Evolutionary conservation across 2,113 vertebrate species (phyloP), one percentile per base, ranked within the genome.

Genomic region (Halichoerus grypus): DNA sequence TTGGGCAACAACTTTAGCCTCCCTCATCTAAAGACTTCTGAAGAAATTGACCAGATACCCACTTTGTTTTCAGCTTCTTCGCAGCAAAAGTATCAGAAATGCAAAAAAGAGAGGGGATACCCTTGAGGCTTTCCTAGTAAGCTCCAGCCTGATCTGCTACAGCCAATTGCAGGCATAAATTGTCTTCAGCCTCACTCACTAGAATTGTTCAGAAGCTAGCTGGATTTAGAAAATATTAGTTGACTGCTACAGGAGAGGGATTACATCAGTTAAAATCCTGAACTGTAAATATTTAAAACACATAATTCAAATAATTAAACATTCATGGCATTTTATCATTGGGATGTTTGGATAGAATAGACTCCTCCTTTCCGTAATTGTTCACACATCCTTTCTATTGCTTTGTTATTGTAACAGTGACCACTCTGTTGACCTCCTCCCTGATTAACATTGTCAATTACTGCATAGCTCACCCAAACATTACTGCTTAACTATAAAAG

Each of bases 11-110:
- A 61, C 4, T 22, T 59, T 67, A n/a, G n/a, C 15, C 26, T 95
- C 39, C n/a, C 19, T 92, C 39, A 55, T 69, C 11, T 14, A 51
- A 55, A 97, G 86, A 85, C 86, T 86, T 71, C 55, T 69, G 26
- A 80, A 95, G 61, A 87, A 87, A 46, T 10, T 96, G 87, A 93
- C 83, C 67, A 74, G 67, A 28, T 53, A 49, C 74, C 90, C 57
- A 76, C 7, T 42, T 87, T 82, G 59, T 61, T 55, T 96, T 93
- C 67, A 67, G 42, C 15, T 59, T 77, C 51, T 46, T 76, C 88
- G 85, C 15, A 53, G 15, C 14, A 94, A 82, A 95, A 97, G n/a
- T 79, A 86, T 11, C 2, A 63, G 55, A 76, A 91, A 81, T 74
- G 46, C 36, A 71, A 53, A 91, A 85, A 53, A 46, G 42, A 24